These are phyloP conservation scores for Anthonomus grandis DNA, from an alignment of 1,140 invertebrate genomes.

Conservation along the genomic window DNA sequence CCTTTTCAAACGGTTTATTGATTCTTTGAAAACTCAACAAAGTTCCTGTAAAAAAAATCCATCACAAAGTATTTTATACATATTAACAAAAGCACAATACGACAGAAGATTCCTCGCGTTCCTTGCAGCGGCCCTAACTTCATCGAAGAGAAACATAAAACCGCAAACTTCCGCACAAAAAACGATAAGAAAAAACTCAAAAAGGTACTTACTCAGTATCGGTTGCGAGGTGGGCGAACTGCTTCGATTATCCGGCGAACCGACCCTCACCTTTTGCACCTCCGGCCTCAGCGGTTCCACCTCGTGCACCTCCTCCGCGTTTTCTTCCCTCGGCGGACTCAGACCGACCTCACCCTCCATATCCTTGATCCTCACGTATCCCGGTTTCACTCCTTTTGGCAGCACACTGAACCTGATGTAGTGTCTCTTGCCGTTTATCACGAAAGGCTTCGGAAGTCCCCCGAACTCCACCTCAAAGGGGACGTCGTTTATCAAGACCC, in stretches of 20 bases:
- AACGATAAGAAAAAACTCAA: conserved; percentile 9
- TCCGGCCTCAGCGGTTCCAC: conserved; percentile 8
- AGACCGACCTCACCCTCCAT: conserved; percentile 56
- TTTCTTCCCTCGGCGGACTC: conserved; percentile 14
- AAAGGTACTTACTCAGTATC: conserved; percentile 36
- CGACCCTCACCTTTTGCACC: conserved; percentile 9
- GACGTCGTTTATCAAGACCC: conserved; percentile 78
- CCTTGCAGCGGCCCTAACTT: no score
- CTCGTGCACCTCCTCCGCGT: conserved; percentile 16
- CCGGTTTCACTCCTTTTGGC: conserved; percentile 69
- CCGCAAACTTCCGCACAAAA: background rate
- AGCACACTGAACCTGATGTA: conserved; percentile 79
- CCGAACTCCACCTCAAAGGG: conserved; percentile 86
- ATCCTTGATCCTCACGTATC: conserved; percentile 63
- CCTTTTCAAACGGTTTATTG: no score
- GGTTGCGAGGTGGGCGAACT: conserved; percentile 41
- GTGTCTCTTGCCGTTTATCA: conserved; percentile 74
- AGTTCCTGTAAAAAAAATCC: no score
- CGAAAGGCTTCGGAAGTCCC: conserved; percentile 84
- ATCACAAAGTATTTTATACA: no score
- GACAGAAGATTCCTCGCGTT: no score
- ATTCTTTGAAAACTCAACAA: no score
- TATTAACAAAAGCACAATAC: no score
- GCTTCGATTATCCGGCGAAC: conserved; percentile 41
- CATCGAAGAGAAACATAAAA: no score